A percentile compares a stretch with the other conserved stretches of the same genome.
These are phyloP conservation scores for Hemitrygon akajei DNA, from an alignment of 2,797 vertebrate genomes.

Conservation along the genomic window DNA sequence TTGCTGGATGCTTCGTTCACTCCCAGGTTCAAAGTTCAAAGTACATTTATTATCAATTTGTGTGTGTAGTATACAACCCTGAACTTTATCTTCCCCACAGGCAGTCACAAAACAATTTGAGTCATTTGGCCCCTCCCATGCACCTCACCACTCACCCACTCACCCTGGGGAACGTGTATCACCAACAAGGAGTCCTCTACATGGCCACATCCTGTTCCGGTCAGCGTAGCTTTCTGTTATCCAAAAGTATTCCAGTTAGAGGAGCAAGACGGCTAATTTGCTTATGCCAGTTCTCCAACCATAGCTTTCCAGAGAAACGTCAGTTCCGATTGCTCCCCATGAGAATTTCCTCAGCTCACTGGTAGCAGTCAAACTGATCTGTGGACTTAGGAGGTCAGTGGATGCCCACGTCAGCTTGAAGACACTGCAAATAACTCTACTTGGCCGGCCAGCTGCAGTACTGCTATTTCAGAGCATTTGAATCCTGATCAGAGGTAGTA, in stretches of 20 bases:
- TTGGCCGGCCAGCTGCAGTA: neutral
- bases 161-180: neutral
- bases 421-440: neutral
- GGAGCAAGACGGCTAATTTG: neutral
- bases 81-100: too few species aligned
- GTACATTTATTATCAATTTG: too few species aligned
- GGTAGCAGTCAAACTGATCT: neutral
- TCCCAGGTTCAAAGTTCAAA: neutral
- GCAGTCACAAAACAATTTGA: too few species aligned
- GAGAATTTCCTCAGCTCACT: neutral
- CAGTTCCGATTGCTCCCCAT: neutral
- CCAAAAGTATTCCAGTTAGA: neutral
- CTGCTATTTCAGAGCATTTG: conserved; percentile 25
- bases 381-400: neutral
- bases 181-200: neutral
- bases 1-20: neutral
- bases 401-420: neutral
- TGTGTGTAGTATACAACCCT: too few species aligned
- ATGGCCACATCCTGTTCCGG: too few species aligned
- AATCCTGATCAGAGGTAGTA: conserved; percentile 6
- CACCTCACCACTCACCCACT: neutral
- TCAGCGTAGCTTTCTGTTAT: neutral
- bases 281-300: neutral
- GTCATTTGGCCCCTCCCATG: neutral
- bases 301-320: neutral